Base-by-base conservation (phyloP, 1,140 invertebrate species). In the Plectrocnemia conspersa region DNA sequence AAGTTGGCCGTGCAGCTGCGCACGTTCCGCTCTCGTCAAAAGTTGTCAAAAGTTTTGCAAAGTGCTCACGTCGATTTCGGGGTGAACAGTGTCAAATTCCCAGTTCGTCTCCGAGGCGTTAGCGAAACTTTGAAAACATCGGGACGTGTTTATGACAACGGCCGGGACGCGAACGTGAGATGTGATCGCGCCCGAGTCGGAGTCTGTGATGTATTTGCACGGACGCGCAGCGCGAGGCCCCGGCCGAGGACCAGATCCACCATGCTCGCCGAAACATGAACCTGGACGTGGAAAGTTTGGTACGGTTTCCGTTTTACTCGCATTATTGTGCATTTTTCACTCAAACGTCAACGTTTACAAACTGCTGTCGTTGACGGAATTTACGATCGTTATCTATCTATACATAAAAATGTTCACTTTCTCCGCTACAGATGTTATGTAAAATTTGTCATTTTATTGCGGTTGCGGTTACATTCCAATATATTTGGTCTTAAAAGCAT, bases 251-350 rank as follows among this genome's bases (percentile, higher is more conserved):
- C 33, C 47, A 11, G 54, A 47, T 38, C 22, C 47, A 53, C 25
- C 49, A 61, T 61, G 59, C 49, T 42, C 35, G 44, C 41, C 50
- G 70, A 72, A 71, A 72, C 67, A 74, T 74, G 72, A 74, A 72
- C 62, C 49, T 59, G 56, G 72, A 74, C 72, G 72, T 70, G 52
- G 72, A 74, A 65, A 71, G 72, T 64, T 71, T 74, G 70, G 72
- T 74, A 69, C 68, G 67, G 69, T 59, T 15, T 7, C 33, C 27
- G 27, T 29, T 29, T 7, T 29, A n/a, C 27, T 7, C 6, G 27
- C 6, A 7, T n/a, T 29, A n/a, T 29, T 29, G 27, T n/a, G 27
- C n/a, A 7, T 29, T n/a, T 6, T n/a, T n/a, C n/a, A 29, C 27
- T 7, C 6, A 6, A 29, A 6, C n/a, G 6, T 29, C 27, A 29